Evolutionary conservation across 2,797 vertebrate species (phyloP), one percentile per base, ranked within the genome.

Genomic region (Spinus pinus): DNA sequence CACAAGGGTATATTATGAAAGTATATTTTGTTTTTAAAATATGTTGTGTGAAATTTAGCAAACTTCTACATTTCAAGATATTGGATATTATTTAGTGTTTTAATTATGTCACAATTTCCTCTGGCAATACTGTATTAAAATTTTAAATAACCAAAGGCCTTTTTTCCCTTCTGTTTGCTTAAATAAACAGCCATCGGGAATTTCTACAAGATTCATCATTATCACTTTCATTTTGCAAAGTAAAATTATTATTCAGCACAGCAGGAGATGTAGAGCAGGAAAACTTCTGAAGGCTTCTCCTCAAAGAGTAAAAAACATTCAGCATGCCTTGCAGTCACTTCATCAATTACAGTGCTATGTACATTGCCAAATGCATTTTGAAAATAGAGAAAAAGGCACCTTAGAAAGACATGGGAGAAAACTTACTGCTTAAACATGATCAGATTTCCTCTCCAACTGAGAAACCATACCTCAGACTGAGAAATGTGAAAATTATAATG

Each of bases 161-260:
- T 9, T 20, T 58, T 79, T 74, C 23, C 15, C 23, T 81, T 77
- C 44, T 12, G 0, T 81, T 96, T 82, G 6, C 33, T 79, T 85
- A 90, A 81, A 88, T 88, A 93, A 89, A 80, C 24, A 91, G 8
- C 42, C 16, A 50, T 28, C 4, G 8, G 31, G 21, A 81, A 83
- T 83, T 86, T 94, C 33, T 88, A 33, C 30, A 42, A 51, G 23
- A 80, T 77, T 79, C 44, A 75, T 56, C 37, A 47, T 92, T 79
- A 74, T 64, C n/a, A 37, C n/a, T 41, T 73, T 81, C 67, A 80
- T 81, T 64, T 80, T 58, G 35, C 3, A 6, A 90, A 92, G 60
- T 58, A 31, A 66, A 71, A 83, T 88, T 67, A 75, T 90, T 93
- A 94, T 91, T 84, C 79, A 56, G 27, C 65, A 74, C 79, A 83